phyloP scores from a whole-genome alignment of 35 echinoderm and acorn worm genomes.

The Chiridota heheva region DNA sequence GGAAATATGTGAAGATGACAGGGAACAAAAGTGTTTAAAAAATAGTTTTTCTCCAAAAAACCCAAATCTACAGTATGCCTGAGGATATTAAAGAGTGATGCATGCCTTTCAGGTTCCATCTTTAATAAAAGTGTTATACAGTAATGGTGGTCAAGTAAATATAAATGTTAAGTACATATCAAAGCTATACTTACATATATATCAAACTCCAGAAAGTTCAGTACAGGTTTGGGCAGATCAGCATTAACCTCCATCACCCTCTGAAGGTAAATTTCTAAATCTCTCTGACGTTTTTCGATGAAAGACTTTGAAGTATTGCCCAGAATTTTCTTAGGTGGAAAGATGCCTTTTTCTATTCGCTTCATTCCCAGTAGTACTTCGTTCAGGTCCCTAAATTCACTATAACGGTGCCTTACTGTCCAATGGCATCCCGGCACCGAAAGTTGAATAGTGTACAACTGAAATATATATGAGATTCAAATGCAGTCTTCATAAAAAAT shows the following conservation, averaged over 20 bases:
- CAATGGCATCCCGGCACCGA: slow-evolving; percentile 71
- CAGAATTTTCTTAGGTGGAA: slow-evolving; percentile 89
- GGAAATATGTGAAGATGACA: too few relatives aligned
- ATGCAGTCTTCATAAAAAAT: too few relatives aligned
- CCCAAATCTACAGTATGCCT: too few relatives aligned
- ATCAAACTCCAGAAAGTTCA: slow-evolving; percentile 92
- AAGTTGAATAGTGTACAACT: slow-evolving; percentile 90
- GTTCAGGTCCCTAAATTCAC: slow-evolving; percentile 89
- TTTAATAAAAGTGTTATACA: too few relatives aligned
- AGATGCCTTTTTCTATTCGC: slow-evolving; percentile 45
- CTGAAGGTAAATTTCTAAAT: slow-evolving; percentile 78
- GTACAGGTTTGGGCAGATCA: slow-evolving; percentile 55
- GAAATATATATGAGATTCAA: too few relatives aligned
- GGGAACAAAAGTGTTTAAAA: too few relatives aligned
- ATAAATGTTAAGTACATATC: background rate
- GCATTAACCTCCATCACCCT: slow-evolving; percentile 56
- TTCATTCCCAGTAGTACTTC: slow-evolving; percentile 63
- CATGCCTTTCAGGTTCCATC: too few relatives aligned
- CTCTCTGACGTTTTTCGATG: slow-evolving; percentile 78
- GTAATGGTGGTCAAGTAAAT: too few relatives aligned
- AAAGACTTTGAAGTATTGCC: slow-evolving; percentile 88
- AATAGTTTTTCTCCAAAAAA: too few relatives aligned
- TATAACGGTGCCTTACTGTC: slow-evolving; percentile 92
- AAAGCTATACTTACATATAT: slow-evolving; percentile 95
- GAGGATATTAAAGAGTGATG: too few relatives aligned